A percentile compares a stretch with the other conserved stretches of the same genome.
Conservation (phyloP, 2,888 invertebrate genomes). For the Euproctis similis region DNA sequence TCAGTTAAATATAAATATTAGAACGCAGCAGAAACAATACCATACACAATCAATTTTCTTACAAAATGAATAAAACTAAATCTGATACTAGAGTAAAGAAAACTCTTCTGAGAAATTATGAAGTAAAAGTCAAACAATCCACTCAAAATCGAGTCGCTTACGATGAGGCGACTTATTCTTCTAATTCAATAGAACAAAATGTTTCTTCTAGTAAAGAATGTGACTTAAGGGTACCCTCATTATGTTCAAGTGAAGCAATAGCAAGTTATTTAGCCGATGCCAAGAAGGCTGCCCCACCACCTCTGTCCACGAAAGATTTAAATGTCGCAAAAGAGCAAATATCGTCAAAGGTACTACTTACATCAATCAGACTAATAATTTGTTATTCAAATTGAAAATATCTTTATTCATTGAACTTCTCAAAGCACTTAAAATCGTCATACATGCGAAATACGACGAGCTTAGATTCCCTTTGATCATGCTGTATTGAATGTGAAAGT, state of each 20-base stretch:
- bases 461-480: too few species aligned
- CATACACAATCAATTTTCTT: not conserved
- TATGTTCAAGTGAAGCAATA: slow-evolving; percentile 57
- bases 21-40: not conserved
- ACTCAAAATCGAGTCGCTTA: slow-evolving; percentile 23
- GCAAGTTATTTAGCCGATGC: slow-evolving; percentile 50
- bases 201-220: slow-evolving; percentile 29
- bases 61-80: slow-evolving; percentile 50
- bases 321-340: slow-evolving; percentile 37
- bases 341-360: slow-evolving; percentile 47
- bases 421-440: too few species aligned
- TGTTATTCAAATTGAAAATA: too few species aligned
- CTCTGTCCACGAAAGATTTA: slow-evolving; percentile 30
- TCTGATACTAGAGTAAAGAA: slow-evolving; percentile 58
- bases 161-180: slow-evolving; percentile 35
- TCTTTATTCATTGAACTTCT: too few species aligned
- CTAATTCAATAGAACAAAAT: slow-evolving; percentile 16
- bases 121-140: slow-evolving; percentile 34
- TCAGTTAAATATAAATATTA: not conserved
- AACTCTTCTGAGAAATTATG: slow-evolving; percentile 52
- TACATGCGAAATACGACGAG: too few species aligned
- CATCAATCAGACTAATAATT: too few species aligned
- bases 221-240: slow-evolving; percentile 40
- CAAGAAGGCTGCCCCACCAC: slow-evolving; percentile 33
- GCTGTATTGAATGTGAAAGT: too few species aligned